Conservation (phyloP, 1,140 invertebrate species). For the Maconellicoccus hirsutus region DNA sequence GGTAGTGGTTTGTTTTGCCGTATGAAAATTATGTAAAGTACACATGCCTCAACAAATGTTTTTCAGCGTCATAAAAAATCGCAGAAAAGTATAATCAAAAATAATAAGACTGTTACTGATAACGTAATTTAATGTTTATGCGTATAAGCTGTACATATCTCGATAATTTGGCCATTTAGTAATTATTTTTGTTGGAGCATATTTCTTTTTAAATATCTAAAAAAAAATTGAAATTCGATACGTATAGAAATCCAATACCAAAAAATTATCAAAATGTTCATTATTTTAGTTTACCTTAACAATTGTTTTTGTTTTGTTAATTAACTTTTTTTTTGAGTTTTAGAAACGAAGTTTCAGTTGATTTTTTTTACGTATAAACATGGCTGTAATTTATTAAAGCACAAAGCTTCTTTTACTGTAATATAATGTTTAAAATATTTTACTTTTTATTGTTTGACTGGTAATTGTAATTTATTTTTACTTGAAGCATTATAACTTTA, state of each 20-base stretch:
- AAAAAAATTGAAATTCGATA: background rate
- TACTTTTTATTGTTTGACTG: constrained; percentile 13
- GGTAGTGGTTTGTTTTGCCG: background rate
- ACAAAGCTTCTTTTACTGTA: constrained; percentile 15
- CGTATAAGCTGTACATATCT: constrained; percentile 18
- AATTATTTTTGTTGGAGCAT: background rate
- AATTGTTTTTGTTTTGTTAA: constrained; percentile 5
- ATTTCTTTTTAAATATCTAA: too few species aligned
- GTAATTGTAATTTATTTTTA: constrained; percentile 18
- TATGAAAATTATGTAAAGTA: background rate
- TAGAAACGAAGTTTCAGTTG: constrained; percentile 10
- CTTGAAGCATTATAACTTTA: background rate
- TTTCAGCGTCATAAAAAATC: background rate
- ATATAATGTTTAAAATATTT: constrained; percentile 14
- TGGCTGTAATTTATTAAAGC: constrained; percentile 20
- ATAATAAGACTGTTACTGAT: constrained; percentile 19
- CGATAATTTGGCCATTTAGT: background rate
- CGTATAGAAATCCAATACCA: background rate
- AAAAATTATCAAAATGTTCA: background rate
- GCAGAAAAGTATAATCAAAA: background rate
- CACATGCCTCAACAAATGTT: background rate
- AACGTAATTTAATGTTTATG: background rate
- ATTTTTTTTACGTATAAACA: background rate
- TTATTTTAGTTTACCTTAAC: background rate
- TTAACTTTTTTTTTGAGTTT: constrained; percentile 8